Percentiles rank a stretch among this genome's conserved stretches.
Conservation (phyloP, 2,113 vertebrate genomes). For the Nothocercus nigrocapillus region DNA sequence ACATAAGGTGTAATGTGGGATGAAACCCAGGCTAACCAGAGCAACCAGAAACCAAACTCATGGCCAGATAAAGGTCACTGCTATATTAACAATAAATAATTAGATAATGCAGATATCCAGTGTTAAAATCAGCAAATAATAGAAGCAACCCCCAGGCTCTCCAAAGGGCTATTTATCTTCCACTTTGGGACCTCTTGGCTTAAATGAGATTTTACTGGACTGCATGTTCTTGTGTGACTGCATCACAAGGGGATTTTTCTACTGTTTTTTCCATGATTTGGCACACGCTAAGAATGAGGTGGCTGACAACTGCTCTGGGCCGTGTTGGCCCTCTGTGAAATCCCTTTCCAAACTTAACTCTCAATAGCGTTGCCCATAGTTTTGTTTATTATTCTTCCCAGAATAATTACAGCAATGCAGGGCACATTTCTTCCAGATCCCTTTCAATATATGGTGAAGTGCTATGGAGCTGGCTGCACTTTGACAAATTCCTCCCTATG, state of each 20-base stretch:
- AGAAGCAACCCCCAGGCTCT: fast-evolving
- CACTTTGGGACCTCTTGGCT: background rate
- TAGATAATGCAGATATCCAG: background rate
- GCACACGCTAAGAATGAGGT: background rate
- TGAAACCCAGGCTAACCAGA: background rate
- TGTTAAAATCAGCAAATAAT: background rate
- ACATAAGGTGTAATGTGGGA: background rate
- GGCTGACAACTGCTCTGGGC: background rate
- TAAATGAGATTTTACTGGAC: background rate
- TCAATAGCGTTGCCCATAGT: background rate
- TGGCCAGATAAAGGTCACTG: background rate
- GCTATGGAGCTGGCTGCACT: background rate
- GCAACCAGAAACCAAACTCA: background rate
- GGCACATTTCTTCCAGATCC: background rate
- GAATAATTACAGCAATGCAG: background rate
- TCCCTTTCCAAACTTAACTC: background rate
- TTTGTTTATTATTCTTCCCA: background rate
- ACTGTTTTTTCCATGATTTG: background rate
- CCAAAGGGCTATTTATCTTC: background rate
- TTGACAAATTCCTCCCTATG: background rate
- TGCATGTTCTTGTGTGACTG: fast-evolving
- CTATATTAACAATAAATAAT: background rate
- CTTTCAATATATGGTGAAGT: background rate
- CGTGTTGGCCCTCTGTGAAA: fast-evolving
- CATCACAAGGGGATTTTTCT: fast-evolving